phyloP scores from a whole-genome alignment of 2,113 vertebrate genomes.

The Isichthys henryi region DNA sequence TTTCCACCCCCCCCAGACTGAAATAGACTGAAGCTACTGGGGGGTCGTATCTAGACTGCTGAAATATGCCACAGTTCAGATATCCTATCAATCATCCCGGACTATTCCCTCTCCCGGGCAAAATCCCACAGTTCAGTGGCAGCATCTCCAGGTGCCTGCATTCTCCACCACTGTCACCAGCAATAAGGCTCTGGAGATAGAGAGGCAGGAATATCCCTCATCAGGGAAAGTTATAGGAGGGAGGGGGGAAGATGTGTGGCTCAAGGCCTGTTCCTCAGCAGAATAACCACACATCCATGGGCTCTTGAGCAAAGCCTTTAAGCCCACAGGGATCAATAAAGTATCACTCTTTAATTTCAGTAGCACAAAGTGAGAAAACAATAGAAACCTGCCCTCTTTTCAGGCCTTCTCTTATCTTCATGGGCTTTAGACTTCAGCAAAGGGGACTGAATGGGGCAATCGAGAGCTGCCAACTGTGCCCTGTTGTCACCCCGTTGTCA shows the following conservation, averaged over 20 bases:
- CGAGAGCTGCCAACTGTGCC: background rate
- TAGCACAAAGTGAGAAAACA: background rate
- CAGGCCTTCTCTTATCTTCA: background rate
- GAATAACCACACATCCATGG: background rate
- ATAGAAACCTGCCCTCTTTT: background rate
- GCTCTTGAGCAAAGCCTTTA: background rate
- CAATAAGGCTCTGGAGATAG: background rate
- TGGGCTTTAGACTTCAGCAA: background rate
- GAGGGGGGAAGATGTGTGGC: background rate
- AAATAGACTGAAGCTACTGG: too few species aligned
- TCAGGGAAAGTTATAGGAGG: background rate
- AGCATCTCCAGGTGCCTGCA: background rate
- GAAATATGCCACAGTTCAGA: background rate
- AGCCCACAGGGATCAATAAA: background rate
- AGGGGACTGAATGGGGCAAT: background rate
- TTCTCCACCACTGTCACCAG: background rate
- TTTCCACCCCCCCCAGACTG: too few species aligned
- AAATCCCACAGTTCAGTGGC: background rate
- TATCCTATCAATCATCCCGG: background rate
- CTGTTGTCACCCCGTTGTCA: background rate
- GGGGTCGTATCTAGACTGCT: background rate
- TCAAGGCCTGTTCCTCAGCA: background rate
- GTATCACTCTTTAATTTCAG: background rate
- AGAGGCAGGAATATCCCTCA: background rate
- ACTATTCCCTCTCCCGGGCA: background rate